Evolutionary conservation across 2,113 vertebrate genomes (phyloP).

Genomic region (Pelusios castaneus): DNA sequence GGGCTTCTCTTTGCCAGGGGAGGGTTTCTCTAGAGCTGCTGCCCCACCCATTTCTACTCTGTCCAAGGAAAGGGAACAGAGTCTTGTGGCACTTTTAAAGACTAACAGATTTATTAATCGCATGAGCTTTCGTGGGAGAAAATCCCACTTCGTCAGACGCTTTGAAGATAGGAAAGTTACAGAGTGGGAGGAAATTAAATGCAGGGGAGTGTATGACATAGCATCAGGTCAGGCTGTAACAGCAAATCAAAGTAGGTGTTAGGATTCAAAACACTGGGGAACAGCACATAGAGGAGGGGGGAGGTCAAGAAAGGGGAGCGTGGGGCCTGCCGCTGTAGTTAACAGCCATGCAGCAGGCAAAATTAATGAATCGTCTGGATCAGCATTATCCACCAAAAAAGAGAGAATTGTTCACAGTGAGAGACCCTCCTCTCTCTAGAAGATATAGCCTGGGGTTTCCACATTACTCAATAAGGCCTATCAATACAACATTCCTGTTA

Average conservation of each 20-base stretch:
- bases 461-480: background rate
- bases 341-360: background rate
- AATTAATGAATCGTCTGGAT: background rate
- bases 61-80: background rate
- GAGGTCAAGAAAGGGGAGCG: no score
- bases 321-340: background rate
- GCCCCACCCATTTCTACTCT: background rate
- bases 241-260: no score
- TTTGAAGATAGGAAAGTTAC: no score
- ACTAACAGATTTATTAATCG: no score
- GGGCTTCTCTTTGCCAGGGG: background rate
- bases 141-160: no score
- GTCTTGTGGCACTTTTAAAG: no score
- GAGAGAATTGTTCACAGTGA: background rate
- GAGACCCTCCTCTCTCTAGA: fast-evolving
- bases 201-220: no score
- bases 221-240: no score
- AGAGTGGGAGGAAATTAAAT: no score
- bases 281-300: no score
- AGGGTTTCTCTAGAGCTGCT: background rate
- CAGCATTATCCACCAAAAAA: background rate
- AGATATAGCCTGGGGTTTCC: background rate
- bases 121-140: no score
- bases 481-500: background rate
- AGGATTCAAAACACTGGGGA: no score